Evolutionary conservation across 1,140 invertebrate genomes (phyloP), one percentile per base, ranked within the genome.

Genomic region (Rhagoletis pomonella): DNA sequence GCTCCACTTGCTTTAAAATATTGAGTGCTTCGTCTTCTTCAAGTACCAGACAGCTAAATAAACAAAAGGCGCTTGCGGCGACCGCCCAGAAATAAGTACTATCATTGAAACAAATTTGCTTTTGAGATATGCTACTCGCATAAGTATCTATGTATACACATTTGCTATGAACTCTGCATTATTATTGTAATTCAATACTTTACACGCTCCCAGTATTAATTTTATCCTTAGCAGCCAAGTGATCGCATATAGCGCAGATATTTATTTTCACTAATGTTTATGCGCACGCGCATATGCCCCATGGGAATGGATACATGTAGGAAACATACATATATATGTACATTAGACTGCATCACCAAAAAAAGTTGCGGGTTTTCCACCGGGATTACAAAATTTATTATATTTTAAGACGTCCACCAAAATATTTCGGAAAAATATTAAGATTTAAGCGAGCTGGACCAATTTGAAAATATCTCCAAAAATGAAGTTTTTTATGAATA

Each of bases 141-240:
- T n/a, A 64, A 1, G 17, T n/a, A 5, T n/a, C 4, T n/a, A 64
- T 17, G 29, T 4, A 44, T 39, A 44, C 17, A 62, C 44, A 14
- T 73, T 73, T 81, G 73, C 55, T 55, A 81, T 81, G 50, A n/a
- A 50, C 44, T 55, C 73, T 55, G 50, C 55, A 81, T 81, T 81
- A 55, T 81, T 81, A 42, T 29, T 58, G 42, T 81, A 4, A 81
- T 81, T n/a, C 47, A 29, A 58, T 29, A 1, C 55, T 81, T 81
- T 19, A 9, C 29, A 29, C 4, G 73, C 6, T 55, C 47, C 47
- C 6, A 5, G 44, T 29, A 58, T 81, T 19, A 47, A 50, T 58
- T 81, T 6, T 55, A 29, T 50, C 50, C 47, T 19, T 81, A 81
- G 73, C 47, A 58, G 47, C n/a, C 29, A 81, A 81, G 19, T 19